These are phyloP conservation scores for Nothobranchius furzeri DNA, from an alignment of 2,113 vertebrate genomes.

Conservation along the genomic window DNA sequence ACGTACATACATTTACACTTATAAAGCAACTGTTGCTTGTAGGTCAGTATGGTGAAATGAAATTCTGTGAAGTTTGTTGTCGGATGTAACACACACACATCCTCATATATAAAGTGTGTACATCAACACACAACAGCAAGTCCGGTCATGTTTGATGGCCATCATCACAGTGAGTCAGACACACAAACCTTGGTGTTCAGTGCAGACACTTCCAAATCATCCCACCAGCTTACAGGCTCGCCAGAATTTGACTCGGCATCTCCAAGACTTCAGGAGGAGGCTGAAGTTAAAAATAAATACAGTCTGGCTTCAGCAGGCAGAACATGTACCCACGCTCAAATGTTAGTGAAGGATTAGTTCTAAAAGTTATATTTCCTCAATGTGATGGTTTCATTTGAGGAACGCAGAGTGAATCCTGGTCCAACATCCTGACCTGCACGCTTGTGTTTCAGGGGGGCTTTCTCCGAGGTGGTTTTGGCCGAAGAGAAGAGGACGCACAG, in stretches of 20 bases:
- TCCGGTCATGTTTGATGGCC: background rate
- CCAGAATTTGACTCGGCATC: conserved; percentile 40
- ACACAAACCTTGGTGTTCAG: conserved; percentile 12
- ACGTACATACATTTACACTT: too few relatives aligned
- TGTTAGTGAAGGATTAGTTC: background rate
- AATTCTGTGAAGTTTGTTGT: background rate
- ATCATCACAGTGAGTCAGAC: conserved; percentile 8
- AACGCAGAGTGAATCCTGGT: background rate
- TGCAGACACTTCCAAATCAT: conserved; percentile 24
- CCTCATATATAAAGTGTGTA: background rate
- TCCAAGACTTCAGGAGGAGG: conserved; percentile 19
- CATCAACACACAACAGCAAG: background rate
- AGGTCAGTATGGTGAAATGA: background rate
- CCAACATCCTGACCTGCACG: conserved; percentile 23
- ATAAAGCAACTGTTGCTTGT: background rate
- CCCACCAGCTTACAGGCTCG: conserved; percentile 26
- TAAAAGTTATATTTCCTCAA: background rate
- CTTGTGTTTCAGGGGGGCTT: conserved; percentile 87
- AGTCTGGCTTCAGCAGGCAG: conserved; percentile 20
- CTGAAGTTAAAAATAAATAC: conserved; percentile 49
- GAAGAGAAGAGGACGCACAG: conserved; percentile 91
- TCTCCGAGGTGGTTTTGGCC: conserved; percentile 96
- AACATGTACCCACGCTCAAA: conserved; percentile 13
- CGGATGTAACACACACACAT: background rate
- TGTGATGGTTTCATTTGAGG: conserved; percentile 4